Evolutionary conservation across 2,888 invertebrate species (phyloP).

Genomic region (Ectobius pallidus): DNA sequence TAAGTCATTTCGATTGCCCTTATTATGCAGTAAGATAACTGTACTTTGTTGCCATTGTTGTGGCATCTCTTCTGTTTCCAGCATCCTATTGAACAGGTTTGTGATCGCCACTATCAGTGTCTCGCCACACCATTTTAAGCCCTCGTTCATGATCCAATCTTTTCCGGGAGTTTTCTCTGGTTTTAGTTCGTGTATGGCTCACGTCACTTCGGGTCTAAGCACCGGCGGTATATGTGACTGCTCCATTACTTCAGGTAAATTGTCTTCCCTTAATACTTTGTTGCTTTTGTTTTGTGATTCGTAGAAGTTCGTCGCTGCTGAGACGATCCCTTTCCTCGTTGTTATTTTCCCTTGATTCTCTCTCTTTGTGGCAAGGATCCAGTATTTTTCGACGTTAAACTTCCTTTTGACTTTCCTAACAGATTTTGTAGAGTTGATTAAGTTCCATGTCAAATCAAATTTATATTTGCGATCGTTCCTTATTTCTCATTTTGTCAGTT

Average conservation of each 20-base stretch:
- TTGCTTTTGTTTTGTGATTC: background rate
- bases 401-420: background rate
- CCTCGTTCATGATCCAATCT: background rate
- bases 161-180: background rate
- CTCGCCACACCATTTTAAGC: background rate
- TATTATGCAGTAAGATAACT: background rate
- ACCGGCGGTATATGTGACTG: background rate
- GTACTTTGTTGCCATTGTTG: constrained; percentile 8
- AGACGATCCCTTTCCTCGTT: background rate
- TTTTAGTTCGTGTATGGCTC: background rate
- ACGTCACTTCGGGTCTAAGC: background rate
- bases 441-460: background rate
- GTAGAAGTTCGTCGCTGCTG: background rate
- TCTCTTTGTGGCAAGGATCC: background rate
- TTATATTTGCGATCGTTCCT: background rate
- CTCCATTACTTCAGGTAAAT: background rate
- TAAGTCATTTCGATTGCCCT: background rate
- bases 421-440: constrained; percentile 14
- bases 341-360: background rate
- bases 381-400: background rate
- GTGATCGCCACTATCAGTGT: background rate
- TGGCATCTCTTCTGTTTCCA: background rate
- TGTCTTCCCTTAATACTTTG: background rate
- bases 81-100: background rate
- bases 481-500: background rate